phyloP scores from a whole-genome alignment of 2,113 vertebrate species.

The Emydocephalus ijimae region DNA sequence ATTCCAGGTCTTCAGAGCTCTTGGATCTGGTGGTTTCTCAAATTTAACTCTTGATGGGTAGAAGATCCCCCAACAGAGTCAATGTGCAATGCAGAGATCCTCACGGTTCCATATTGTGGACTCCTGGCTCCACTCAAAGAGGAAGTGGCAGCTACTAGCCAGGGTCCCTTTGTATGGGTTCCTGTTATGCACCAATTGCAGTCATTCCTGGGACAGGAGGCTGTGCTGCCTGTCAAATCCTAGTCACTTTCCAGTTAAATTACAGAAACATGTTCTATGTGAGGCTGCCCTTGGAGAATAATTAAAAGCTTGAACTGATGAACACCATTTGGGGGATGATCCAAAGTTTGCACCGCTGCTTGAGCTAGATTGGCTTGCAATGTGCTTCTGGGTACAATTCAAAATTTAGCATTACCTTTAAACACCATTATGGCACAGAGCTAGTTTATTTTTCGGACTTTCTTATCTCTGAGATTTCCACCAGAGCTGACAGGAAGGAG shows the following conservation, averaged over 20 bases:
- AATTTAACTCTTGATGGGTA: background rate
- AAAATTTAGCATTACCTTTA: background rate
- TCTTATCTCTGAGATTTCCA: background rate
- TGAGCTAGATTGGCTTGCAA: background rate
- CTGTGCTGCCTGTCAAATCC: background rate
- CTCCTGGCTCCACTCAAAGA: background rate
- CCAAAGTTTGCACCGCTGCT: background rate
- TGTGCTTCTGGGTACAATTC: background rate
- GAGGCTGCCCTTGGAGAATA: background rate
- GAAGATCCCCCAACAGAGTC: background rate
- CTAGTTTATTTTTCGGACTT: background rate
- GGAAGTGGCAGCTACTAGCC: background rate
- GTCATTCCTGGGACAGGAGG: background rate
- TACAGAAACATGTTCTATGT: background rate
- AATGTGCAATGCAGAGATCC: background rate
- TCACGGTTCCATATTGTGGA: background rate
- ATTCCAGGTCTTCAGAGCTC: background rate
- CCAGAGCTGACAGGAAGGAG: background rate
- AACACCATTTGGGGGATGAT: background rate
- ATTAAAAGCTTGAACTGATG: background rate
- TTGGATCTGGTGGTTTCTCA: background rate
- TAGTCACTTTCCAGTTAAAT: background rate
- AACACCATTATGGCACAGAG: background rate
- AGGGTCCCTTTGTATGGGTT: background rate
- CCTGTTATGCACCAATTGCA: background rate